Base-by-base conservation (phyloP, 92 coral and sea anemone genomes). In the Siderastrea siderea region DNA sequence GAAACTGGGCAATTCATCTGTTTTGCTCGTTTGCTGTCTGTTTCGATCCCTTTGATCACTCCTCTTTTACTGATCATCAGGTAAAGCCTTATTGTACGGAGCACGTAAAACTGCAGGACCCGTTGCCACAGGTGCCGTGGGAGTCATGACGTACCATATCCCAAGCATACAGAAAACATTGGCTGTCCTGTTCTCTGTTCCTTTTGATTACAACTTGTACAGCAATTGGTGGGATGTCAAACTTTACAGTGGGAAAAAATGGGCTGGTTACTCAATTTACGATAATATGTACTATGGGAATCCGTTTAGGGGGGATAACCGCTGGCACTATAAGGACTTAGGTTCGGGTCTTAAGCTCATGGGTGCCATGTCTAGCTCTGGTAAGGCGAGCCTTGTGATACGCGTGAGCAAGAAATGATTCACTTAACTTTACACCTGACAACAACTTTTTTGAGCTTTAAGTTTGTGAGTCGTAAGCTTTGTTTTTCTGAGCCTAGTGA, bases 161-260 rank as follows among this genome's bases (percentile, higher is more conserved):
- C 4, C 48, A 76, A 6, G 16, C 26, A 3, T 57, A 47, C 3
- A 17, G 12, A 54, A 55, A 12, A 88, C 95, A 12, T 86, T 92
- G 15, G 92, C 67, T 4, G 47, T 92, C 47, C 12, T 92, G 79
- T 92, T 83, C 68, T 84, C 93, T 78, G 90, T 92, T 55, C 93
- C 95, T 3, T 89, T 19, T 68, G 92, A 89, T 78, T 78, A 79
- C 64, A 71, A 84, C 84, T 16, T 64, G 75, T 78, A 89, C 81
- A 0, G 44, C 3, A 92, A 92, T 92, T 91, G 86, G 86, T 91
- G 94, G 94, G 83, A 83, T 78, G 90, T 72, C 14, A 88, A 82
- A 44, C 75, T 92, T 53, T 84, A 89, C 63, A 2, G 13, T 51
- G 95, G 95, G 11, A 13, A 43, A 2, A 63, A 60, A 53, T 6